Evolutionary conservation across 2,113 vertebrate genomes (phyloP), one percentile per base, ranked within the genome.

Genomic region (Cyrtonyx montezumae): DNA sequence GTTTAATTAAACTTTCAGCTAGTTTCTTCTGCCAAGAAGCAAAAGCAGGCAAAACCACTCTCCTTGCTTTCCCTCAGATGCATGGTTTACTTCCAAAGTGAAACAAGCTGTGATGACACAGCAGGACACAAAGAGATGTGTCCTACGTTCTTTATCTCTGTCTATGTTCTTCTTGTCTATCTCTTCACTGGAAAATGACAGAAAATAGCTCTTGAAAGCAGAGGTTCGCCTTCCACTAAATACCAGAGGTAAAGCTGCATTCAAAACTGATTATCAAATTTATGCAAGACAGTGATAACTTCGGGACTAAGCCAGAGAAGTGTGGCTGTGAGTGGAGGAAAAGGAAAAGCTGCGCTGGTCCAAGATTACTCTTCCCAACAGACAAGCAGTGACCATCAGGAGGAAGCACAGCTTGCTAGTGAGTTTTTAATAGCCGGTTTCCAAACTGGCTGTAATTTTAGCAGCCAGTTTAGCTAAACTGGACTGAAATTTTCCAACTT

Each of bases 381-480:
- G 71, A 70, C 45, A 74, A 76, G 16, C 42, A 93, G 30, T 12
- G 65, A 93, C 37, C 59, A 91, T 49, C 67, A 83, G 42, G 34
- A 94, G 76, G 34, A 94, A 94, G 80, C 0, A 0, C 28, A 86
- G 42, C 37, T 80, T 11, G 0, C 85, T 94, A 5, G 9, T 80
- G 32, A 71, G 15, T 71, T 93, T 90, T 88, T 88, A 91, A 90
- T 80, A 91, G 68, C 19, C 61, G 30, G 65, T 40, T 93, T 82
- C 85, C 82, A 88, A 90, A 83, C 46, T 63, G 55, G n/a, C 84
- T 92, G 84, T 94, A 92, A 94, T 95, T 95, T 85, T 90, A 95
- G 79, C 79, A 94, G 87, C 79, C 92, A 93, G 76, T 83, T 91
- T 83, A 90, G 67, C 65, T 88, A 70, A 37, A 70, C 68, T 85